Conservation (phyloP, 1,140 invertebrate genomes). For the Cydia pomonella region DNA sequence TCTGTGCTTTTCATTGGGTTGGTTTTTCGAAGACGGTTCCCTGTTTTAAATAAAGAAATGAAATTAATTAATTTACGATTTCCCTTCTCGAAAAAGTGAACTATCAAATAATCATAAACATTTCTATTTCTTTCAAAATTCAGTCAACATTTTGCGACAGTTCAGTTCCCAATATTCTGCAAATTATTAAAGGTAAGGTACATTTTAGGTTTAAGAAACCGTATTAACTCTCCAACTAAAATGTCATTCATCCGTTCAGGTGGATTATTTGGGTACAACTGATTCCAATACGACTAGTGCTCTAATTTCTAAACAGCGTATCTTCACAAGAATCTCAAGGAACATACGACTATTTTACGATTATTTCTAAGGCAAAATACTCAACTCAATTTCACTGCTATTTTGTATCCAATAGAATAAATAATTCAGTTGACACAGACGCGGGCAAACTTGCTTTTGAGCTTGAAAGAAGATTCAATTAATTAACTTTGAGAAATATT, state of each 20-base stretch:
- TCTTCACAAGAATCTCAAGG: background rate
- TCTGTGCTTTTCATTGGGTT: too few species aligned
- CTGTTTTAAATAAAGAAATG: too few species aligned
- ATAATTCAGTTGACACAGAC: conserved; percentile 28
- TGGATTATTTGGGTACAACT: conserved; percentile 15
- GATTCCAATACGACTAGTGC: background rate
- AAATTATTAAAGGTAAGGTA: background rate
- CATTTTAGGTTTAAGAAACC: conserved; percentile 1
- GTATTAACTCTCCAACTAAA: background rate
- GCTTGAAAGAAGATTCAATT: conserved; percentile 18
- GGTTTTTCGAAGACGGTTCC: too few species aligned
- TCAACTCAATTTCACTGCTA: conserved; percentile 23
- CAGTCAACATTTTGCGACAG: background rate
- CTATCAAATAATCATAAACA: too few species aligned
- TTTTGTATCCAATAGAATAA: conserved; percentile 30
- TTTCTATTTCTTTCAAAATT: too few species aligned
- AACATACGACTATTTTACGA: background rate
- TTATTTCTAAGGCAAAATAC: background rate
- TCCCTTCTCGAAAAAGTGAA: too few species aligned
- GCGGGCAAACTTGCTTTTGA: conserved; percentile 19
- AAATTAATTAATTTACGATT: too few species aligned
- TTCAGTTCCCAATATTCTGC: background rate
- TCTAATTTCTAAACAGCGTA: background rate
- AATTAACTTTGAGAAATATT: conserved; percentile 19
- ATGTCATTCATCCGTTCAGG: background rate